Conservation (phyloP, 2,888 invertebrate species). For the Conistra vaccinii region DNA sequence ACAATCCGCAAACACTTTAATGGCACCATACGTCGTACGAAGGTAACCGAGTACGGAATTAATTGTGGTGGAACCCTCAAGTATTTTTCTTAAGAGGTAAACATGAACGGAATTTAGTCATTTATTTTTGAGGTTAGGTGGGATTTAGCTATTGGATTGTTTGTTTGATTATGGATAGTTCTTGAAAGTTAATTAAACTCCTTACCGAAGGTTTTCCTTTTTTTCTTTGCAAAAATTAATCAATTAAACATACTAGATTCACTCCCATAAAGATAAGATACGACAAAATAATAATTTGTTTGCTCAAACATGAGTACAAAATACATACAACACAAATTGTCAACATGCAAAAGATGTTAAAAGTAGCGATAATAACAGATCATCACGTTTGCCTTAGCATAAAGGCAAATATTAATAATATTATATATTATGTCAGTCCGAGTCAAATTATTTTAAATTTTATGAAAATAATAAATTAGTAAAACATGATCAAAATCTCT, state of each 20-base stretch:
- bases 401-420: too few relatives aligned
- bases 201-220: not conserved
- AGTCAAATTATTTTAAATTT: too few relatives aligned
- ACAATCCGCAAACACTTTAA: slow-evolving; percentile 74
- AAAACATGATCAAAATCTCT: too few relatives aligned
- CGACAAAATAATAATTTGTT: too few relatives aligned
- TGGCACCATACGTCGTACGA: slow-evolving; percentile 61
- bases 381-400: too few relatives aligned
- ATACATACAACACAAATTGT: too few relatives aligned
- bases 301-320: too few relatives aligned
- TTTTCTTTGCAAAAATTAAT: not conserved
- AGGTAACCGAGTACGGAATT: slow-evolving; percentile 61
- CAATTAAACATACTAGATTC: not conserved
- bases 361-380: too few relatives aligned
- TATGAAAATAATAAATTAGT: too few relatives aligned
- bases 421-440: too few relatives aligned
- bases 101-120: slow-evolving; percentile 45
- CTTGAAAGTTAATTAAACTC: not conserved
- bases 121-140: slow-evolving; percentile 38
- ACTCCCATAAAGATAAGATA: not conserved
- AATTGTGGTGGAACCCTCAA: slow-evolving; percentile 50
- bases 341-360: too few relatives aligned
- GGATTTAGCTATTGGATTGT: slow-evolving; percentile 3
- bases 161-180: slow-evolving; percentile 15
- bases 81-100: slow-evolving; percentile 55